Evolutionary conservation across 1,140 invertebrate genomes (phyloP).

Genomic region (Musca domestica): DNA sequence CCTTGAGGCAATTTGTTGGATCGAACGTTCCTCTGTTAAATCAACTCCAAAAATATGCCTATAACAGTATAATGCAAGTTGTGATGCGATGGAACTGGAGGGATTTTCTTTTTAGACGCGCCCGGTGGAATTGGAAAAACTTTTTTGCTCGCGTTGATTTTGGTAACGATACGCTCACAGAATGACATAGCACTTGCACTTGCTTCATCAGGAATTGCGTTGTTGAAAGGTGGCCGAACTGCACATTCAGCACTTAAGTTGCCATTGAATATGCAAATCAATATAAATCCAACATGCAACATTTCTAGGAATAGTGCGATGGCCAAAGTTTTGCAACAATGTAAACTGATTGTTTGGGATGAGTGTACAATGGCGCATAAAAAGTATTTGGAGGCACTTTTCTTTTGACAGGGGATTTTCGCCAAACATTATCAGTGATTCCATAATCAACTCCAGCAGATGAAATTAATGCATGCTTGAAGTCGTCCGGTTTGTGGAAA

Average conservation of each 20-base stretch:
- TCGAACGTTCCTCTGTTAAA: neutral
- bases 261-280: slow-evolving; percentile 34
- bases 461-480: slow-evolving; percentile 13
- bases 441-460: too few relatives aligned
- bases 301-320: slow-evolving; percentile 39
- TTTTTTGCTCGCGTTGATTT: slow-evolving; percentile 9
- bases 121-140: slow-evolving; percentile 18
- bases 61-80: neutral
- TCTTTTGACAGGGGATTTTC: slow-evolving; percentile 37
- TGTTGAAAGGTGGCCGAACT: slow-evolving; percentile 57
- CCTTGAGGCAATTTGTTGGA: neutral
- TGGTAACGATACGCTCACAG: slow-evolving; percentile 29
- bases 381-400: slow-evolving; percentile 50
- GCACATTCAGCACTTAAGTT: slow-evolving; percentile 55
- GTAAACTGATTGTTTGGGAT: slow-evolving; percentile 44
- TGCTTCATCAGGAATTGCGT: slow-evolving; percentile 56
- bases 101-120: neutral
- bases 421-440: slow-evolving; percentile 24
- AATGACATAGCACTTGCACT: slow-evolving; percentile 39
- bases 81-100: neutral
- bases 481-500: slow-evolving; percentile 29
- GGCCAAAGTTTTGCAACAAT: slow-evolving; percentile 39
- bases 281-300: slow-evolving; percentile 44
- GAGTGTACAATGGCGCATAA: slow-evolving; percentile 55
- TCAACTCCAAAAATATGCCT: neutral